A percentile compares a stretch with the other conserved stretches of the same genome.
These are phyloP conservation scores for Cuniculus paca DNA, from an alignment of 2,797 vertebrate species.

Conservation along the genomic window DNA sequence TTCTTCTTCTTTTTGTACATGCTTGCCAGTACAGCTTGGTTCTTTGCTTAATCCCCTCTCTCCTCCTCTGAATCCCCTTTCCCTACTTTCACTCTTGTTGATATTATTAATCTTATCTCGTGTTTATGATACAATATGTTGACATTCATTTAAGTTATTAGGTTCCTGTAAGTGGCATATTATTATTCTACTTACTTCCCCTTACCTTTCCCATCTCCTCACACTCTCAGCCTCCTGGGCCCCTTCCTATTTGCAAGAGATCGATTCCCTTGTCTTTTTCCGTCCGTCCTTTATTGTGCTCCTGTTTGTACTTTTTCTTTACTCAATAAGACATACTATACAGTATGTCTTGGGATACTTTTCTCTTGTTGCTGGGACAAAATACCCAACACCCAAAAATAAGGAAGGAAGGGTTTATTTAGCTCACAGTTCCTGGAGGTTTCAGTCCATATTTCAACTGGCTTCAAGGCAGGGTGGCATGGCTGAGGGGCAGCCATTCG, in stretches of 20 bases:
- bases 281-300: background rate
- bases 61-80: background rate
- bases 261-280: background rate
- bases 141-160: background rate
- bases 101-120: background rate
- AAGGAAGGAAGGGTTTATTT: too few relatives aligned
- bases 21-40: background rate
- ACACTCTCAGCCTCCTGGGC: background rate
- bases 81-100: too few relatives aligned
- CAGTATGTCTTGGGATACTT: too few relatives aligned
- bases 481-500: too few relatives aligned
- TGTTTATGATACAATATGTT: background rate
- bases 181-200: background rate
- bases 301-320: background rate
- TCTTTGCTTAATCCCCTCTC: background rate
- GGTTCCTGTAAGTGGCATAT: background rate
- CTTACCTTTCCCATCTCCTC: background rate
- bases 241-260: background rate
- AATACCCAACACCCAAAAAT: too few relatives aligned
- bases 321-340: background rate
- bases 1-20: background rate
- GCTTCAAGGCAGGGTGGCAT: too few relatives aligned
- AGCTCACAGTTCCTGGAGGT: too few relatives aligned
- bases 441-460: too few relatives aligned
- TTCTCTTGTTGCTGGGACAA: too few relatives aligned